Conservation (phyloP, 2,888 invertebrate genomes). For the Tiphia femorata region DNA sequence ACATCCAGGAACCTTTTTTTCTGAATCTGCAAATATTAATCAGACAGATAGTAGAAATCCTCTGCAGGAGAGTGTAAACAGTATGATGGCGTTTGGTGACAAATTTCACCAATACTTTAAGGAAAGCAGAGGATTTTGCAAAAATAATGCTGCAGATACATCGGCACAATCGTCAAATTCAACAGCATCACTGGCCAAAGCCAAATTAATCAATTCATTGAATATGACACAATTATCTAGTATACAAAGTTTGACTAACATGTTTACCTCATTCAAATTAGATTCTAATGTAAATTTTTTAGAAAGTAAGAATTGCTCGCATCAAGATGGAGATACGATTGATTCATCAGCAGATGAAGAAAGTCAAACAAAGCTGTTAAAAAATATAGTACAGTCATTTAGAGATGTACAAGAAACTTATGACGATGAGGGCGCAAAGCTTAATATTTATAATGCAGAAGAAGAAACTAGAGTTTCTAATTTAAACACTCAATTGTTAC, state of each 20-base stretch:
- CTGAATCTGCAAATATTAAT: conserved; percentile 65
- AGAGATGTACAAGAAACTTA: background rate
- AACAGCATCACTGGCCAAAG: conserved; percentile 17
- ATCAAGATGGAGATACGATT: conserved; percentile 12
- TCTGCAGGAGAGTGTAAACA: conserved; percentile 49
- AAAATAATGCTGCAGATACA: conserved; percentile 15
- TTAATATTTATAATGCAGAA: conserved; percentile 10
- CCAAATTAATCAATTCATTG: conserved; percentile 41
- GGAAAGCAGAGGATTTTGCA: conserved; percentile 35
- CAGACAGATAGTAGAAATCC: conserved; percentile 43
- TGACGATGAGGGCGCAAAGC: conserved; percentile 5
- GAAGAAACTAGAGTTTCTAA: conserved; percentile 23
- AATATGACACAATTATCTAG: conserved; percentile 49
- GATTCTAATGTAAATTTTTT: conserved; percentile 25
- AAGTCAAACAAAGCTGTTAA: background rate
- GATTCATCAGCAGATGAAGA: conserved; percentile 1
- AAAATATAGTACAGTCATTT: background rate
- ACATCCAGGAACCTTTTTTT: conserved; percentile 75
- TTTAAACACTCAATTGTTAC: conserved; percentile 46
- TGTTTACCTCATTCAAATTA: conserved; percentile 40
- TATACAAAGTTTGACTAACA: conserved; percentile 37
- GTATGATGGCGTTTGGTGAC: conserved; percentile 53
- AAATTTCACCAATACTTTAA: conserved; percentile 55
- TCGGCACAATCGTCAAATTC: conserved; percentile 23
- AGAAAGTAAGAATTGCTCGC: conserved; percentile 20